Conservation (phyloP, 2,888 invertebrate species). For the Coleophora flavipennella region DNA sequence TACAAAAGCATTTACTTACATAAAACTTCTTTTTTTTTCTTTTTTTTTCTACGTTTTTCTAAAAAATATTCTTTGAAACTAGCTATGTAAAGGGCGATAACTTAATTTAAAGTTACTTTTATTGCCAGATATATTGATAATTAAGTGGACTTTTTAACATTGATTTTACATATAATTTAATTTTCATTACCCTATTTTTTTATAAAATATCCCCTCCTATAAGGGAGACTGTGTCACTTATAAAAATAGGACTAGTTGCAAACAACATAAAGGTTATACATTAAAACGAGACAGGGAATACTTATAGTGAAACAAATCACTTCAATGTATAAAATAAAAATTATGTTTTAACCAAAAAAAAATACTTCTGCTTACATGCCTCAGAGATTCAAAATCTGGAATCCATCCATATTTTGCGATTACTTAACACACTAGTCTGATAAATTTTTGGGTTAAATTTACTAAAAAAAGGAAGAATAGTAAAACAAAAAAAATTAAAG, state of each 20-base stretch:
- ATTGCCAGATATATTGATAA: slow-evolving; percentile 23
- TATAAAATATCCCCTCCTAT: slow-evolving; percentile 19
- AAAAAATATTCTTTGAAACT: slow-evolving; percentile 35
- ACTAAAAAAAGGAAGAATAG: too few relatives aligned
- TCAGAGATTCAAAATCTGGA: too few relatives aligned
- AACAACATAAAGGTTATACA: slow-evolving; percentile 25
- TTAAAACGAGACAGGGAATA: too few relatives aligned
- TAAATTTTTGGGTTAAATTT: too few relatives aligned
- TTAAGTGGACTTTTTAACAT: slow-evolving; percentile 17
- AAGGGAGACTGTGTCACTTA: slow-evolving; percentile 19
- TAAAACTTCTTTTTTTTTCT: slow-evolving; percentile 32
- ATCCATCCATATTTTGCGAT: too few relatives aligned
- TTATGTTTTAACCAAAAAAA: too few relatives aligned
- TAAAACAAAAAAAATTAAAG: too few relatives aligned
- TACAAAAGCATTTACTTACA: slow-evolving; percentile 50
- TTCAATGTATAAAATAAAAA: too few relatives aligned
- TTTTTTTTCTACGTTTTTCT: slow-evolving; percentile 26
- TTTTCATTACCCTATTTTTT: slow-evolving; percentile 6
- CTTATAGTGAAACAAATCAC: too few relatives aligned
- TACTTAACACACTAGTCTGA: too few relatives aligned
- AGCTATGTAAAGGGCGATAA: slow-evolving; percentile 25
- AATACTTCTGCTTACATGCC: too few relatives aligned
- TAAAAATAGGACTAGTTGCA: slow-evolving; percentile 37
- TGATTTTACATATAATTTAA: slow-evolving; percentile 13
- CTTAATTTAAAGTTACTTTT: slow-evolving; percentile 11